Evolutionary conservation across 2,888 invertebrate genomes (phyloP), one percentile per base, ranked within the genome.

Genomic region (Pheosia tremula): DNA sequence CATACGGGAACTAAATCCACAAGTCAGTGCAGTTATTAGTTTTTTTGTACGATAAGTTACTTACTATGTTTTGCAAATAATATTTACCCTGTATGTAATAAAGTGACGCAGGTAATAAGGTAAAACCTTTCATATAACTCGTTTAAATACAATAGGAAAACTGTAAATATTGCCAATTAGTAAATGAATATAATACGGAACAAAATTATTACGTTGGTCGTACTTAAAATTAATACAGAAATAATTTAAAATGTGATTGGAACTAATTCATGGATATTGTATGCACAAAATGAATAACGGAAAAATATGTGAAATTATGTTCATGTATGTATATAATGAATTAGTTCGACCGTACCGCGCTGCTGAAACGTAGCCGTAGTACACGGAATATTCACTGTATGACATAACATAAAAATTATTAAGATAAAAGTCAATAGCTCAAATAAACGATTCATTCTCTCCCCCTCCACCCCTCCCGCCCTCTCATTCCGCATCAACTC

Each of bases 401-500:
- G 80, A 80, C 73, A 75, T 75, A 83, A 83, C 73, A 74, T 61
- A 65, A 73, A 81, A 76, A 67, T 62, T 66, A 71, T 68, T 62
- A 68, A 71, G 67, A 75, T 71, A 76, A 78, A 78, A 81, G 76
- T 79, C 80, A 81, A 84, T 37, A 53, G 53, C 53, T 4, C n/a
- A 50, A 2, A 7, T 55, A 55, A 53, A 39, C 39, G 39, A 55
- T 38, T 54, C 39, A 39, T 39, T 13, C 7, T 81, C 78, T 75
- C 81, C 82, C 74, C 81, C 82, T 72, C 64, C 72, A 70, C n/a
- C n/a, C 24, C 24, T 24, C 24, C 24, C 24, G 24, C 24, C 24
- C 24, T 71, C 74, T 72, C 79, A 79, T 78, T 80, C 80, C 74
- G 76, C 78, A 75, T 79, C 74, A 85, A 83, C 83, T 77, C 78